These are phyloP conservation scores for Sebastes hopkinsi DNA, from an alignment of 2,797 vertebrate genomes.

Conservation along the genomic window DNA sequence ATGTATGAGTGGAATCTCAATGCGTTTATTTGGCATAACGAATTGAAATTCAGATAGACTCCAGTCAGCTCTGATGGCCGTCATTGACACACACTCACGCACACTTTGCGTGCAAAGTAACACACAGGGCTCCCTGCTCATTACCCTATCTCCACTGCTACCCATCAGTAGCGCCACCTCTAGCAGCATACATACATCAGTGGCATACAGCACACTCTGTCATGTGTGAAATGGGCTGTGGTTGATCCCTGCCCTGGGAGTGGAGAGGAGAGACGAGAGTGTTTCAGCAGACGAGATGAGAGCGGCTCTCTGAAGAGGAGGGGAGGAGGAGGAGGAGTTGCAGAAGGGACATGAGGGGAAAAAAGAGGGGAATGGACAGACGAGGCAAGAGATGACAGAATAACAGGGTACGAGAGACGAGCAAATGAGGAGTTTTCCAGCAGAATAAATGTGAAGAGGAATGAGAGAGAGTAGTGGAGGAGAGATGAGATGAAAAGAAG, in stretches of 20 bases:
- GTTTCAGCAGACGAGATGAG: conserved; percentile 65
- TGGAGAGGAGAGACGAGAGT: conserved; percentile 56
- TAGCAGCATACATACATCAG: conserved; percentile 65
- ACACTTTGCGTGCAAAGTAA: conserved; percentile 14
- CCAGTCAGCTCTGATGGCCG: conserved; percentile 26
- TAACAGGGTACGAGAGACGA: conserved; percentile 13
- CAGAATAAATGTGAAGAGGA: conserved; percentile 31
- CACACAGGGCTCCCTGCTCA: conserved; percentile 38
- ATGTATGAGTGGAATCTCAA: conserved; percentile 61
- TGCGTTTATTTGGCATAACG: conserved; percentile 35
- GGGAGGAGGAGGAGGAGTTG: conserved; percentile 8
- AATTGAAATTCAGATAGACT: conserved; percentile 63
- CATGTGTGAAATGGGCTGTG: conserved; percentile 78
- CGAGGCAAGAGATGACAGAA: conserved; percentile 19
- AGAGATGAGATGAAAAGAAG: conserved; percentile 16
- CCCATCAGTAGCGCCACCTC: conserved; percentile 61
- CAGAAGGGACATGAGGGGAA: conserved; percentile 14
- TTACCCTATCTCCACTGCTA: conserved; percentile 63
- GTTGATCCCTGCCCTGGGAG: conserved; percentile 74
- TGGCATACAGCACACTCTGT: conserved; percentile 65
- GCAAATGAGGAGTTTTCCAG: conserved; percentile 28
- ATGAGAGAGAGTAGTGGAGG: conserved; percentile 2
- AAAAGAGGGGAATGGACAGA: conserved; percentile 1
- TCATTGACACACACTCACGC: conserved; percentile 2
- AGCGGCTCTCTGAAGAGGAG: conserved; percentile 42